phyloP scores from a whole-genome alignment of 35 echinoderm and acorn worm genomes.

The Ophiothrix spiculata region DNA sequence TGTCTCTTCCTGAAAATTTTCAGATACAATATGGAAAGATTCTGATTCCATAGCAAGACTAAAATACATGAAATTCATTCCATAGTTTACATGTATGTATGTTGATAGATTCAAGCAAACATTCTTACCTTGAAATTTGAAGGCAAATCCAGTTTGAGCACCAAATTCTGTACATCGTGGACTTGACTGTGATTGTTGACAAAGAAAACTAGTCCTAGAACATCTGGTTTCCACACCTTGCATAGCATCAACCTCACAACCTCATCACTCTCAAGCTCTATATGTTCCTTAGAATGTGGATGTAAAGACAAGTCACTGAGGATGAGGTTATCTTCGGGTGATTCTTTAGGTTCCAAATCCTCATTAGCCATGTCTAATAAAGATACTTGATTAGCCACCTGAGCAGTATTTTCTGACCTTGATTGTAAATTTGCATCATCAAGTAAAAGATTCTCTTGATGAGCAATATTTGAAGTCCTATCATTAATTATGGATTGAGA shows the following conservation, averaged over 20 bases:
- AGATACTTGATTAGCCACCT: too few species aligned
- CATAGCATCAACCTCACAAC: conserved; percentile 36
- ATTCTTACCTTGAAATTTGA: conserved; percentile 76
- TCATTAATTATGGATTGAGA: too few species aligned
- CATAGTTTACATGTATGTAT: neutral
- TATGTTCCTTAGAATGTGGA: neutral
- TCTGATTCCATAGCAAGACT: neutral
- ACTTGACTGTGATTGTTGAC: conserved; percentile 36
- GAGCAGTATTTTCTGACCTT: too few species aligned
- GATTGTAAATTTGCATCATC: too few species aligned
- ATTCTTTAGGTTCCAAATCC: neutral
- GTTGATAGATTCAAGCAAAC: too few species aligned
- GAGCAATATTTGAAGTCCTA: too few species aligned
- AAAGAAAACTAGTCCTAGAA: conserved; percentile 53
- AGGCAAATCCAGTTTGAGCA: conserved; percentile 55
- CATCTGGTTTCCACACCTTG: conserved; percentile 70
- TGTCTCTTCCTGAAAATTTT: too few species aligned
- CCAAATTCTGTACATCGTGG: conserved; percentile 20
- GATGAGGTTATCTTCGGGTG: too few species aligned
- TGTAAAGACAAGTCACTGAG: neutral
- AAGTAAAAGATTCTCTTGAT: too few species aligned
- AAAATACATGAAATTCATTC: neutral
- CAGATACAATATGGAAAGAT: too few species aligned
- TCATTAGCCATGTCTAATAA: neutral
- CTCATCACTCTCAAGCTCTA: conserved; percentile 27